phyloP scores from a whole-genome alignment of 2,113 vertebrate genomes.

The Xenus cinereus region DNA sequence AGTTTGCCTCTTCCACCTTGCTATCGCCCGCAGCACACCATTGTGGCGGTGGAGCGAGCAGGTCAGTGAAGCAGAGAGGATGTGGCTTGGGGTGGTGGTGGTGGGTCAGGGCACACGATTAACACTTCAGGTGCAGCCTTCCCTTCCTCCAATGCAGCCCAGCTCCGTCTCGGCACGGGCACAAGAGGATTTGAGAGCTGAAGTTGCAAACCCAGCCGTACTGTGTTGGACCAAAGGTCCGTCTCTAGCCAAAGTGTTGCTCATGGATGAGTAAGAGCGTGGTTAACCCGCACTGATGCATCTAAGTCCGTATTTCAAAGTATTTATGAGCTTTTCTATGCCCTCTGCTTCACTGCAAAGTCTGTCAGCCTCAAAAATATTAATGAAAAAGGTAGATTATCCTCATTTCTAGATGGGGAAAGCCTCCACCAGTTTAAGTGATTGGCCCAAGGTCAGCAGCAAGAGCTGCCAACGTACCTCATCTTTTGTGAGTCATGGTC shows the following conservation, averaged over 20 bases:
- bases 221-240: neutral
- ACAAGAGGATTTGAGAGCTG: neutral
- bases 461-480: neutral
- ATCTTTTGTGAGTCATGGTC: neutral
- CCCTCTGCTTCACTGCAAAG: neutral
- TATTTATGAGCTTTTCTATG: rapidly evolving
- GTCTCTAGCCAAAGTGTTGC: neutral
- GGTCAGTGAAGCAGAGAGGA: neutral
- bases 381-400: neutral
- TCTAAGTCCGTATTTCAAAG: neutral
- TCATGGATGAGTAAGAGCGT: rapidly evolving
- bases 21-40: neutral
- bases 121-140: neutral
- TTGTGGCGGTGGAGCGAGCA: neutral
- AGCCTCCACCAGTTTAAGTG: neutral
- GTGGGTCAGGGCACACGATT: neutral
- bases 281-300: neutral
- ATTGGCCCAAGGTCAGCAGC: neutral
- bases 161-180: neutral
- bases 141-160: neutral
- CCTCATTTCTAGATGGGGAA: neutral
- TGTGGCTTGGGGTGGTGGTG: neutral
- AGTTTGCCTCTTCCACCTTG: neutral
- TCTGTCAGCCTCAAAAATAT: neutral
- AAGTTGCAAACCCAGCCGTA: neutral